Base-by-base conservation (phyloP, 1,140 invertebrate species). In the Ptiloglossa arizonensis region DNA sequence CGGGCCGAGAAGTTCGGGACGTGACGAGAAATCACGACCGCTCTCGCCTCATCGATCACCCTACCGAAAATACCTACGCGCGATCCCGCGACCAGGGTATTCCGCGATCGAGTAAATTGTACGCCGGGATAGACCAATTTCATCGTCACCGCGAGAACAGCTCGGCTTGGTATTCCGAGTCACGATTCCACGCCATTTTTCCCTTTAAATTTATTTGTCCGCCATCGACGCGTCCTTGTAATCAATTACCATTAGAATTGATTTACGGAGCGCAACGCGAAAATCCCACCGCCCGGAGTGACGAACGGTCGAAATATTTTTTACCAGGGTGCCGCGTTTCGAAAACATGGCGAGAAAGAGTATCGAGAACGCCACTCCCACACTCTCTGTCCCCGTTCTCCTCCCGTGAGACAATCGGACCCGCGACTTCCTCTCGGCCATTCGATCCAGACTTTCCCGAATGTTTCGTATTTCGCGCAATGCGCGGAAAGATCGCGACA, bases 1-100 rank as follows among this genome's bases (percentile, higher is more conserved):
- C 71, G 32, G n/a, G 66, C 56, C 44, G 75, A 46, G 52, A 81
- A 79, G 52, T 76, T 82, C 44, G 27, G 38, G 38, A 80, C 80
- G 80, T 75, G 71, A 79, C 56, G 76, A 85, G 83, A 85, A 86
- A 85, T 79, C 74, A 57, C 70, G 46, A 48, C 50, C 38, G 46
- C 19, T 48, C 46, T 48, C 57, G 9, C 50, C 32, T 13, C 56
- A 71, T 83, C 67, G 66, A 83, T 83, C 50, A 62, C 64, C n/a
- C 24, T 6, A 22, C 27, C 63, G 75, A 48, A 64, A 83, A 74
- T 64, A 50, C 48, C 75, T 60, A 66, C 38, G 60, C 38, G 27
- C 29, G 27, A 56, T 29, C 62, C 19, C 52, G 35, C 71, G 54
- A 44, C 68, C 19, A 46, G 15, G 27, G 60, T n/a, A 70, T 70